Evolutionary conservation across 2,797 vertebrate species (phyloP).

Genomic region (Choloepus didactylus): DNA sequence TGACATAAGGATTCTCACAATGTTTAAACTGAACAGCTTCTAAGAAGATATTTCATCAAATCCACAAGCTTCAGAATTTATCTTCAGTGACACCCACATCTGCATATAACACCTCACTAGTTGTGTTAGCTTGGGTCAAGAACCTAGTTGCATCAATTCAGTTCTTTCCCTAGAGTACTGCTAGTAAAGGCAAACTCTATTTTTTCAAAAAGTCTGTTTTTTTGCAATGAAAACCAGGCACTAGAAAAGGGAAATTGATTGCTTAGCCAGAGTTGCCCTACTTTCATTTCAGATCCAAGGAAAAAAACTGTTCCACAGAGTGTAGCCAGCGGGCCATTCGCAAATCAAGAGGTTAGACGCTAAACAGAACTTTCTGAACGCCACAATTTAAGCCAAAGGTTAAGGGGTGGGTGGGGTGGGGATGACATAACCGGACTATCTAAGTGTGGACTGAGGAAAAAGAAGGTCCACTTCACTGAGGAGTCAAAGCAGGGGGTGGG

Average conservation of each 20-base stretch:
- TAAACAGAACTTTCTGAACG: slow-evolving; percentile 46
- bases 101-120: background rate
- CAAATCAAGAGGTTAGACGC: slow-evolving; percentile 9
- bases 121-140: background rate
- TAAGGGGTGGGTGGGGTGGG: background rate
- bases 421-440: background rate
- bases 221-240: slow-evolving; percentile 55
- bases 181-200: slow-evolving; percentile 50
- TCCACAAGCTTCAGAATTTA: background rate
- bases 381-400: background rate
- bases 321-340: background rate
- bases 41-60: background rate
- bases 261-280: slow-evolving; percentile 59
- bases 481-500: background rate
- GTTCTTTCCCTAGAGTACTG: background rate
- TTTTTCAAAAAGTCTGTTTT: slow-evolving; percentile 69
- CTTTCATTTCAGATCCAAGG: slow-evolving; percentile 70
- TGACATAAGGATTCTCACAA: background rate
- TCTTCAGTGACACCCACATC: background rate
- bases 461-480: background rate
- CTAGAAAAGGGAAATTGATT: slow-evolving; percentile 67
- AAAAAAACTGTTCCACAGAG: slow-evolving; percentile 27
- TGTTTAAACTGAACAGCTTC: background rate
- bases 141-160: background rate
- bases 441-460: background rate